A percentile compares a stretch with the other conserved stretches of the same genome.
Evolutionary conservation across 1,140 invertebrate species (phyloP).

Genomic region (Hestina assimilis): DNA sequence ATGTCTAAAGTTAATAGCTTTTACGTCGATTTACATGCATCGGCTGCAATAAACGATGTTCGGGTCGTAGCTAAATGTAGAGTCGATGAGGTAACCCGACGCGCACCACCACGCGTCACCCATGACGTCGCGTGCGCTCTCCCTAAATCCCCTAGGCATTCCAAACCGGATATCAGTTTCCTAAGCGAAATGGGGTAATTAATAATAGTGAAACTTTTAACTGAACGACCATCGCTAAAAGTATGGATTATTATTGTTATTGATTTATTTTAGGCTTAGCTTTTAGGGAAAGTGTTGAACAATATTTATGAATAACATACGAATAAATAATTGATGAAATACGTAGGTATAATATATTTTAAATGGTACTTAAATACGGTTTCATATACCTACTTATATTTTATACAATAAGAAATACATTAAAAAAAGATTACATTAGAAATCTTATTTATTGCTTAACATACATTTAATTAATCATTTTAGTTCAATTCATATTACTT

Average conservation of each 20-base stretch:
- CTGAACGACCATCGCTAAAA: background rate
- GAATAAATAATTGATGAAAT: too few relatives aligned
- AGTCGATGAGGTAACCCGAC: conserved; percentile 25
- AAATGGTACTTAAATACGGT: too few relatives aligned
- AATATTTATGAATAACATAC: too few relatives aligned
- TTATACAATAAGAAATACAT: too few relatives aligned
- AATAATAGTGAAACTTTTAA: conserved; percentile 33
- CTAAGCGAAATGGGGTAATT: conserved; percentile 48
- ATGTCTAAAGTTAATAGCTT: conserved; percentile 24
- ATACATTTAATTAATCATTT: too few relatives aligned
- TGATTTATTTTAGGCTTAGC: background rate
- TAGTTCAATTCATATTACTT: too few relatives aligned
- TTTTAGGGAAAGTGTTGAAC: too few relatives aligned
- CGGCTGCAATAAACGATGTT: conserved; percentile 7
- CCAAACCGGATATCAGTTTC: conserved; percentile 24
- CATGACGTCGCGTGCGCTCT: conserved; percentile 63
- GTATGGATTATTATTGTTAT: background rate
- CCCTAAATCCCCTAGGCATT: conserved; percentile 33
- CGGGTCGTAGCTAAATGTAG: conserved; percentile 2
- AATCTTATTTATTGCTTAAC: too few relatives aligned
- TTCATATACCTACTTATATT: too few relatives aligned
- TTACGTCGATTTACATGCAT: conserved; percentile 14
- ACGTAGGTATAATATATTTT: too few relatives aligned
- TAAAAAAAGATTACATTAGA: too few relatives aligned
- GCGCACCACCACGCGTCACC: conserved; percentile 34